Conservation (phyloP, 2,797 vertebrate species). For the Mormyrus hasselquistii region DNA sequence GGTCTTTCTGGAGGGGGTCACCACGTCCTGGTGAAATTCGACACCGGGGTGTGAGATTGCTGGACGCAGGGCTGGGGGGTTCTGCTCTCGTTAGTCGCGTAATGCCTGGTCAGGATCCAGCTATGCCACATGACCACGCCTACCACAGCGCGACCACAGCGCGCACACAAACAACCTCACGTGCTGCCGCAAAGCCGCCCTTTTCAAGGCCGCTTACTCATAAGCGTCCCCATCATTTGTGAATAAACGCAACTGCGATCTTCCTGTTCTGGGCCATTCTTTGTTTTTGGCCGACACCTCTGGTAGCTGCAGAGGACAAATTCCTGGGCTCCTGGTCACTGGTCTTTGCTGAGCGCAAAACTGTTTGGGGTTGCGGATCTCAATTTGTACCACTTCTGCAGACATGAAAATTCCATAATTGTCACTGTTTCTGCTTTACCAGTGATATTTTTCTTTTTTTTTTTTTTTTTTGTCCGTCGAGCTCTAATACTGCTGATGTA, state of each 20-base stretch:
- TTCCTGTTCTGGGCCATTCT: neutral
- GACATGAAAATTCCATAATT: neutral
- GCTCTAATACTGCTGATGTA: neutral
- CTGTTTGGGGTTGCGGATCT: neutral
- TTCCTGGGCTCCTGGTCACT: neutral
- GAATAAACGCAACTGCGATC: neutral
- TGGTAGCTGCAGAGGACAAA: neutral
- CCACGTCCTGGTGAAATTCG: neutral
- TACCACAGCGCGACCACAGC: neutral
- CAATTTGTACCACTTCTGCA: neutral
- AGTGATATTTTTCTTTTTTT: neutral
- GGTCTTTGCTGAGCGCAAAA: neutral
- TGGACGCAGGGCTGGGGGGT: neutral
- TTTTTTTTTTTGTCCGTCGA: neutral
- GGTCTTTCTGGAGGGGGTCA: slow-evolving; percentile 47
- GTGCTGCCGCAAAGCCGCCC: neutral
- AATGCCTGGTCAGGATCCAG: neutral
- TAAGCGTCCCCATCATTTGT: neutral
- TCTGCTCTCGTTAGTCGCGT: neutral
- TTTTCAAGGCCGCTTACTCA: neutral
- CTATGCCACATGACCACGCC: neutral
- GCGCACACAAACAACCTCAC: neutral
- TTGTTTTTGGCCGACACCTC: neutral
- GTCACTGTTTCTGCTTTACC: neutral
- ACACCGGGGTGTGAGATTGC: neutral